Base-by-base conservation (phyloP, 2,888 invertebrate species). In the Drosophila birchii region DNA sequence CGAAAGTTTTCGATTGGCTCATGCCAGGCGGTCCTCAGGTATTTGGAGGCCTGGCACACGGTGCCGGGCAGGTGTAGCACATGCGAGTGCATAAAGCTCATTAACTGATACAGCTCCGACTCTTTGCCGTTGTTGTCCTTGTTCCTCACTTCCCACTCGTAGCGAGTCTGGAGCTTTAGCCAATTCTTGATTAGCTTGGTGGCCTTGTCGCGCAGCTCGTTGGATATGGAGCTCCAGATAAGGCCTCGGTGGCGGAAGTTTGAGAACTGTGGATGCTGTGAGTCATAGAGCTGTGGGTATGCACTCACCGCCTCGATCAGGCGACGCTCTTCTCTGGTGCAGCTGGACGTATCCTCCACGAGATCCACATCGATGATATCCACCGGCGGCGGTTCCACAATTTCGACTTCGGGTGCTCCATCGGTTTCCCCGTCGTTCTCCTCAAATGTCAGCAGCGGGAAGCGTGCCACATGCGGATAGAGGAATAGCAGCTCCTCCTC, bases 171-270 rank as follows among this genome's bases (percentile, higher is more conserved):
- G 8, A 91, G 62, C 5, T 81, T 69, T 12, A 91, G 60, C 91
- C 92, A 92, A 6, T 47, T 63, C 57, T 88, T 90, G 78, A 92
- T 86, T 4, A 91, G 74, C 61, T 90, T 91, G 9, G 91, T 90
- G n/a, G 90, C 91, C 75, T 88, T 92, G 23, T 90, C 90, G 0
- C 58, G 57, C n/a, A 91, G 43, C 71, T 88, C 86, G 34, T 80
- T 86, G 0, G 90, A 76, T 16, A 91, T 89, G 44, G 86, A 80
- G 32, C 86, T 76, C 91, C 91, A 91, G 58, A 91, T 86, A 26
- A 79, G 63, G 3, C 91, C 90, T n/a, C 87, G 90, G 23, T 89
- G 79, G 0, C 77, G 70, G 51, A 84, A 76, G 55, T 91, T 84
- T 0, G 59, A 51, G 47, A 77, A 90, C 32, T 68, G 45, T 0